Evolutionary conservation across 1,140 invertebrate species (phyloP).

Genomic region (Saccostrea echinata): DNA sequence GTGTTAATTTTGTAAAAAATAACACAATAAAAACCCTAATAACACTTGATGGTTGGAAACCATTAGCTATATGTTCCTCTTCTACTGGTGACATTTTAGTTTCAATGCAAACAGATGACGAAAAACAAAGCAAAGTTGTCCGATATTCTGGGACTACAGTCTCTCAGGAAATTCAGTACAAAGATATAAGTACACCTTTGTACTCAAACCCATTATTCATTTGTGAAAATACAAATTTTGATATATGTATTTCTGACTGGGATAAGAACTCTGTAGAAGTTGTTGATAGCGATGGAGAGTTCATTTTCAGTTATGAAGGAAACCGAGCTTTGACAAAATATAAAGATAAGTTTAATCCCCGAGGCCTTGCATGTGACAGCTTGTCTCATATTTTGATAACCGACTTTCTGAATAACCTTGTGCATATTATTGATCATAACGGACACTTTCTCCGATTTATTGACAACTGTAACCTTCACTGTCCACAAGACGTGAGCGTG

Average conservation of each 20-base stretch:
- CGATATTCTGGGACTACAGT: neutral
- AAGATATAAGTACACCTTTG: neutral
- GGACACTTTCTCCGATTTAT: neutral
- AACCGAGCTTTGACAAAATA: neutral
- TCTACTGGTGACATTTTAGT: neutral
- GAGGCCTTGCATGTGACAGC: neutral
- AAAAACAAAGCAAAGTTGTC: neutral
- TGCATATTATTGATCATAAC: neutral
- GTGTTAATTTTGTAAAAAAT: neutral
- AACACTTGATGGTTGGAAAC: neutral
- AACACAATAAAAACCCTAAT: neutral
- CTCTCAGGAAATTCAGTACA: neutral
- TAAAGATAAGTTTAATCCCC: neutral
- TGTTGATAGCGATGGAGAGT: neutral
- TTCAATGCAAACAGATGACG: neutral
- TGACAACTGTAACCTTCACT: neutral
- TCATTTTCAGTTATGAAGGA: neutral
- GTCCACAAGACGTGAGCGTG: neutral
- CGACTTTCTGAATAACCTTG: neutral
- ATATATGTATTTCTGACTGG: conserved; percentile 7
- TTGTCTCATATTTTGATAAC: neutral
- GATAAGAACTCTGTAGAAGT: neutral
- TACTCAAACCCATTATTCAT: neutral
- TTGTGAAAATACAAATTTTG: neutral
- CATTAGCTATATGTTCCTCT: neutral